Evolutionary conservation across 2,113 vertebrate species (phyloP), one percentile per base, ranked within the genome.

Genomic region (Phrynocephalus versicolor): DNA sequence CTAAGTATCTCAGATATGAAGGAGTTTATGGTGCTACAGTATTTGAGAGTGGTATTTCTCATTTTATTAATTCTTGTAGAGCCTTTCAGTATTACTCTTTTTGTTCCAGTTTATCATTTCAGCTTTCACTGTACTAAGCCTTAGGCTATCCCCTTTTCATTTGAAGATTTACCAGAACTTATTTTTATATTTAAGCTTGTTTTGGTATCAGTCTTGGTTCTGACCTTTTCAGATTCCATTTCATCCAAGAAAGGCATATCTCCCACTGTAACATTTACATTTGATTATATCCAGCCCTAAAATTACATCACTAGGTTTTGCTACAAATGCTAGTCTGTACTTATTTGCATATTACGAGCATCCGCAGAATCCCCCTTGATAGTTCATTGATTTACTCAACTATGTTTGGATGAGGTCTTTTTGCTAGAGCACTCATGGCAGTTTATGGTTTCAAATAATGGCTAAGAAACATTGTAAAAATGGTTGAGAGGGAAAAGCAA

Each of bases 31-130:
- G 92, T 94, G 85, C 93, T 81, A 94, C 94, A 94, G 88, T 72
- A 94, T 95, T 91, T 90, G 94, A 95, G 95, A 94, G 90, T 95
- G 88, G 85, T 90, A 83, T 94, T 96, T 95, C 93, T 90, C 76
- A 89, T 90, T 96, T 95, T 95, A 96, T 96, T 96, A 95, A 95
- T 94, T 95, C 90, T 90, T 93, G 91, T 84, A 85, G 92, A 96
- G 92, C 88, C 51, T 8, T 0, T 95, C 90, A 90, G 85, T 88
- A 88, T 64, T 62, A 74, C 93, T 90, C 91, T 91, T 93, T 92
- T 95, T 87, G 90, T 90, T 94, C 90, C 90, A 70, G 72, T 91
- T 95, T 91, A 91, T 83, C 67, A 88, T 89, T 91, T 94, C 87
- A 84, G 41, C 41, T 77, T 91, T 89, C 64, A 62, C 37, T 84